Evolutionary conservation across 2,797 vertebrate species (phyloP), one percentile per base, ranked within the genome.

Genomic region (Bothrops alternatus): DNA sequence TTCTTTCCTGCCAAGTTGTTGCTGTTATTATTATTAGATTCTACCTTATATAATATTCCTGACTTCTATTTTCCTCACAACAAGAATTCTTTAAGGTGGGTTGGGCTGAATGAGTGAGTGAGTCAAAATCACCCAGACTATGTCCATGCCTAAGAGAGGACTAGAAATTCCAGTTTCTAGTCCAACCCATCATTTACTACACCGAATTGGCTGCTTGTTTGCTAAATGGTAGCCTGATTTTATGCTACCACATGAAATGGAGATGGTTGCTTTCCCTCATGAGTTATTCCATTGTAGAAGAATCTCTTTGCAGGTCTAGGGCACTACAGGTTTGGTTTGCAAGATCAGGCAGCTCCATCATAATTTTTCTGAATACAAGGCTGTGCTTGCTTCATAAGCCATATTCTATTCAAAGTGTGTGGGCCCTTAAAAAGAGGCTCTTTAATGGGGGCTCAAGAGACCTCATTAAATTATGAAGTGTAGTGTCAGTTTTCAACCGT

Each of bases 381-480:
- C 96, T 94, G 94, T 93, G 91, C 92, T 91, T 94, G 89, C 95
- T 96, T 91, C 94, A 93, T 94, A 97, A 96, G 95, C 95, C 95
- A 93, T 94, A 93, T 53, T 93, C 0, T 0, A 28, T 95, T 95
- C 90, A 95, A 94, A 94, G 94, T 94, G 86, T 93, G 95, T 94
- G 85, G 91, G 92, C 92, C 91, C 93, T 90, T 93, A 92, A 94
- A 95, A 93, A 4, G 93, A 92, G 87, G 73, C 94, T 93, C 53
- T 55, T 58, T 96, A 93, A 93, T 92, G 0, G 82, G 82, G 90
- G 95, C 96, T 95, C 96, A 96, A 90, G 96, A 96, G 96, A 78
- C 95, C 95, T 96, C 96, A 96, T 97, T 97, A 97, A 96, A 96
- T 96, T 95, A 93, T 96, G 96, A 96, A 95, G 94, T 94, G 96